Percentiles rank a stretch among this genome's conserved stretches.
phyloP scores from a whole-genome alignment of 2,113 vertebrate genomes.

The Myiozetetes cayanensis region DNA sequence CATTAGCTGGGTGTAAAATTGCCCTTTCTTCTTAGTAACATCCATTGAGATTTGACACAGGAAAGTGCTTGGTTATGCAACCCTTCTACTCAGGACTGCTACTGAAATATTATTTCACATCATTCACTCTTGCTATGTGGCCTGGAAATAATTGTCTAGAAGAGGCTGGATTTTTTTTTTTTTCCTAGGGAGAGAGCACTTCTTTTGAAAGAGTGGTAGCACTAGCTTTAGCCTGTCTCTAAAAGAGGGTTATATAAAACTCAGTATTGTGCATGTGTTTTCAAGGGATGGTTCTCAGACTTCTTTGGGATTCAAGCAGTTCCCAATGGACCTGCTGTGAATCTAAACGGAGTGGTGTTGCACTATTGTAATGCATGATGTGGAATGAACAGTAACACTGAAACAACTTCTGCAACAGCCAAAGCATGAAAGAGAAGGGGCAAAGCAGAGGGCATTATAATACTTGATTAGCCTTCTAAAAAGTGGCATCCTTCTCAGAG shows the following conservation, averaged over 20 bases:
- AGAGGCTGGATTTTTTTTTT: neutral
- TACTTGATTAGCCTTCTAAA: neutral
- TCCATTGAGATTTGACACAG: neutral
- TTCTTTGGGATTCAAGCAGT: neutral
- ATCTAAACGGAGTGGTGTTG: neutral
- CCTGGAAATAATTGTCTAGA: constrained; percentile 55
- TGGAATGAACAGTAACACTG: neutral
- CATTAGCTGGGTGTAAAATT: neutral
- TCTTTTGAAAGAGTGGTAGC: neutral
- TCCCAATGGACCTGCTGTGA: neutral
- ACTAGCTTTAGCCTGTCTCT: neutral
- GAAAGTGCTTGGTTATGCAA: constrained; percentile 33
- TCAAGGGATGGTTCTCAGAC: neutral
- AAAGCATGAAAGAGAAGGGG: neutral
- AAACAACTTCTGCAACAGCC: neutral
- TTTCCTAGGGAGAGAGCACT: neutral
- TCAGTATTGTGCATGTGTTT: neutral
- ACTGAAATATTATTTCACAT: constrained; percentile 43
- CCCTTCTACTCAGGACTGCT: neutral
- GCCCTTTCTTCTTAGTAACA: neutral
- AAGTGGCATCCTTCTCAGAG: neutral
- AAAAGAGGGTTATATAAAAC: constrained; percentile 26
- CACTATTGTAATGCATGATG: neutral
- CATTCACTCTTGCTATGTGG: constrained; percentile 38
- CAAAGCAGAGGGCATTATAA: neutral